Conservation (phyloP, 2,113 vertebrate genomes). For the Corydoras maculifer region DNA sequence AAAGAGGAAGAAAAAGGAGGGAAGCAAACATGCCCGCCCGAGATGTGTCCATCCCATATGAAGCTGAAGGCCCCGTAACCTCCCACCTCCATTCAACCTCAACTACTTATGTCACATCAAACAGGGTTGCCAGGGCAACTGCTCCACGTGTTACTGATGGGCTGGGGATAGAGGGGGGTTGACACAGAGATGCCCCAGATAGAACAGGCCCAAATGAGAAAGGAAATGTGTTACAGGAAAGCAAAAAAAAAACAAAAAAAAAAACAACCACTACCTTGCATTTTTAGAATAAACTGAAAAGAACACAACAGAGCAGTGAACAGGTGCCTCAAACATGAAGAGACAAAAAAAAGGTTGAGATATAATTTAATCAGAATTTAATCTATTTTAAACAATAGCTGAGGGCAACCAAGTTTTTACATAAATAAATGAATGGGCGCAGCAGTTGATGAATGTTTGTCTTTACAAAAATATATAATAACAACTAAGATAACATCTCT, state of each 20-base stretch:
- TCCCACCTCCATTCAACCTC: conserved; percentile 49
- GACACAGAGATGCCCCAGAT: conserved; percentile 36
- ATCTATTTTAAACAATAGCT: background rate
- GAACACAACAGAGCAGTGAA: background rate
- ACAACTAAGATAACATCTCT: background rate
- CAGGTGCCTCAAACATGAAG: background rate
- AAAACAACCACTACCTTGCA: conserved; percentile 17
- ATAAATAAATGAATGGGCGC: background rate
- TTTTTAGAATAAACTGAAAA: no score
- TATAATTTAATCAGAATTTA: background rate
- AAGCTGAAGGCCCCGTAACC: conserved; percentile 47
- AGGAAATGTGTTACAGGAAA: conserved; percentile 18
- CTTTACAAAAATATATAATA: background rate
- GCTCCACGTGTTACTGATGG: conserved; percentile 53
- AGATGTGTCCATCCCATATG: conserved; percentile 39
- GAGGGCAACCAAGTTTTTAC: background rate
- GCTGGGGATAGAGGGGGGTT: conserved; percentile 34
- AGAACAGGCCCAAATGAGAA: conserved; percentile 23
- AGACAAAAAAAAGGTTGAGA: background rate
- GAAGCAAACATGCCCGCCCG: conserved; percentile 34
- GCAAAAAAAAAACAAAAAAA: conserved; percentile 4
- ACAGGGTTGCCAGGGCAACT: conserved; percentile 58
- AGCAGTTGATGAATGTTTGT: conserved; percentile 6
- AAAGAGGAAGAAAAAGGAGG: conserved; percentile 35
- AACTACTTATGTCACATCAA: conserved; percentile 58